These are phyloP conservation scores for Fragum whitleyi DNA, from an alignment of 2,888 invertebrate species.

Conservation along the genomic window DNA sequence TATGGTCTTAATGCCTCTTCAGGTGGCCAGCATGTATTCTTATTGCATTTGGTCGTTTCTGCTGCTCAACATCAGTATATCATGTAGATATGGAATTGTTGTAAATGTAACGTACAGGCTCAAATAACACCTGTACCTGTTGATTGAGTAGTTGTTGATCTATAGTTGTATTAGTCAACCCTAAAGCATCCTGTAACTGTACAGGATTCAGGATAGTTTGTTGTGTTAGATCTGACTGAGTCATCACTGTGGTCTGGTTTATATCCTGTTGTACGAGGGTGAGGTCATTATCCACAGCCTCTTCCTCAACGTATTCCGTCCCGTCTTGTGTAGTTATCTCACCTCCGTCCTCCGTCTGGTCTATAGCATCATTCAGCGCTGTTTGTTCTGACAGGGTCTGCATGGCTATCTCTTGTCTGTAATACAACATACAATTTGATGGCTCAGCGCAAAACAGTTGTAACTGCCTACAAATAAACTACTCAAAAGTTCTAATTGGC, in stretches of 20 bases:
- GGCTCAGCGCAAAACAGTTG: too few relatives aligned
- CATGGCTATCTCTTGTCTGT: constrained; percentile 86
- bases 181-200: constrained; percentile 68
- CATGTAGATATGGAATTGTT: too few relatives aligned
- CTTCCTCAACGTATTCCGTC: constrained; percentile 64
- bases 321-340: constrained; percentile 19
- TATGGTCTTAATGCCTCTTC: too few relatives aligned
- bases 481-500: too few relatives aligned
- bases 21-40: too few relatives aligned
- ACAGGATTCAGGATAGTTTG: constrained; percentile 64
- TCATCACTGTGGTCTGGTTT: constrained; percentile 65
- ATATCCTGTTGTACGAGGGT: constrained; percentile 72
- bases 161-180: constrained; percentile 63
- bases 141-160: constrained; percentile 81
- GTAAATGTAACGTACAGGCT: too few relatives aligned
- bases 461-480: too few relatives aligned
- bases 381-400: constrained; percentile 75
- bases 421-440: constrained; percentile 6
- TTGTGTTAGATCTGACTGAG: constrained; percentile 70
- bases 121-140: too few relatives aligned
- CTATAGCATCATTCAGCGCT: constrained; percentile 24
- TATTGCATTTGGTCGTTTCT: too few relatives aligned
- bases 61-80: too few relatives aligned
- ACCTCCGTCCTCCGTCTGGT: constrained; percentile 22
- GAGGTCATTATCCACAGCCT: constrained; percentile 67